Evolutionary conservation across 2,113 vertebrate genomes (phyloP), one percentile per base, ranked within the genome.

Genomic region (Burhinus bistriatus): DNA sequence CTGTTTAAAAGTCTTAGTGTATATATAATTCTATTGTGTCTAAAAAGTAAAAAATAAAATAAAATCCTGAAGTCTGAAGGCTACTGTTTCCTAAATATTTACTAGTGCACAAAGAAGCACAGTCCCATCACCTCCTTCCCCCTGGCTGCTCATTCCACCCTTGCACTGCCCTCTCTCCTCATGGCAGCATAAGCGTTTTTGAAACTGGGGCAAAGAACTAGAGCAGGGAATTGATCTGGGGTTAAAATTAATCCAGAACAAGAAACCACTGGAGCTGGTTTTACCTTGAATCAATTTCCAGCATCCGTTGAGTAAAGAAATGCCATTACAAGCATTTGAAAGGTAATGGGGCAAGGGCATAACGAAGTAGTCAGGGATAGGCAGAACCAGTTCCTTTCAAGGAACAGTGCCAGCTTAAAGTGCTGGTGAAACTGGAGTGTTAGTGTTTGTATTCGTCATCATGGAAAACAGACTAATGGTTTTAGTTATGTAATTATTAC

Each of bases 161-260:
- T 61, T 61, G 49, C 36, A n/a, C 34, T 75, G 54, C 26, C 9
- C 70, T 79, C 58, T 85, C 66, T 75, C 42, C 52, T 72, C 49
- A 73, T 9, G 26, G 44, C 38, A 88, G 9, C 34, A 38, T 5
- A 59, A 69, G 18, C 7, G 42, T 68, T 89, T 83, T 55, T 80
- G 47, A 49, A 83, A 38, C 1, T 64, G 32, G 18, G 47, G n/a
- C 45, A 58, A 93, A 93, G 45, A 73, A 81, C 36, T 54, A 89
- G 54, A 84, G 25, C 23, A 54, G 11, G 42, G 89, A 81, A 78
- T 22, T 54, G 57, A 83, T 75, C 9, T 4, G 3, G 23, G 25
- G 55, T 87, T 93, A 87, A 95, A 94, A 93, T 64, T 70, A 84
- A 87, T 38, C 19, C 87, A 85, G 27, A 84, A 85, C 71, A 77